Evolutionary conservation across 2,113 vertebrate genomes (phyloP).

Genomic region (Mionectes macconnelli): DNA sequence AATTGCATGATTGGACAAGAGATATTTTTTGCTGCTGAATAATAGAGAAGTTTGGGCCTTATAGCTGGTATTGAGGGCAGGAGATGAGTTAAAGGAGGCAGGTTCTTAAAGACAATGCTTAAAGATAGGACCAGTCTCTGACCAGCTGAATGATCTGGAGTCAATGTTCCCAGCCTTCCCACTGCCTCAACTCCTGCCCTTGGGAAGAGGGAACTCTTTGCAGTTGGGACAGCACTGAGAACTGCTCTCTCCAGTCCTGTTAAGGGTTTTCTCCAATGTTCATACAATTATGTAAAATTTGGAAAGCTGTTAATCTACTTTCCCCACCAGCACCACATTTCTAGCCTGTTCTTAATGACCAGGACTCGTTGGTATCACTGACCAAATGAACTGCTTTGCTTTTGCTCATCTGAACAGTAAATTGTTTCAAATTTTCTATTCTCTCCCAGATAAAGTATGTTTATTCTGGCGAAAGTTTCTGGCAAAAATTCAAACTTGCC

Average conservation of each 20-base stretch:
- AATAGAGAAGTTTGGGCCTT: not conserved
- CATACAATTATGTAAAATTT: not conserved
- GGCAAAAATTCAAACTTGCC: slow-evolving; percentile 34
- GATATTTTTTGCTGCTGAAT: not conserved
- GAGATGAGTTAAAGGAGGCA: not conserved
- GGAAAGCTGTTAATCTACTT: not conserved
- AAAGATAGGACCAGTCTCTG: not conserved
- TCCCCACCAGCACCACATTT: not conserved
- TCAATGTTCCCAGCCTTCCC: not conserved
- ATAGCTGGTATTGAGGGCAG: rapidly evolving
- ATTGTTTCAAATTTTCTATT: slow-evolving; percentile 16
- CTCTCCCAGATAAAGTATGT: not conserved
- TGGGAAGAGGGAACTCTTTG: not conserved
- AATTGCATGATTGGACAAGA: not conserved
- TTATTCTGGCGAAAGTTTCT: slow-evolving; percentile 50
- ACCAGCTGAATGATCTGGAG: not conserved
- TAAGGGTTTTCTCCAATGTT: not conserved
- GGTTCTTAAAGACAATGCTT: not conserved
- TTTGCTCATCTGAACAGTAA: not conserved
- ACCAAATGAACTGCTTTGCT: not conserved
- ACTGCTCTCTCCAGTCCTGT: not conserved
- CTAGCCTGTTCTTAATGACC: not conserved
- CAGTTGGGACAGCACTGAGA: rapidly evolving
- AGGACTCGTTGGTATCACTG: not conserved
- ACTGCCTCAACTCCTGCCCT: not conserved